phyloP scores from a whole-genome alignment of 2,888 invertebrate species.

The Drosophila emarginata region DNA sequence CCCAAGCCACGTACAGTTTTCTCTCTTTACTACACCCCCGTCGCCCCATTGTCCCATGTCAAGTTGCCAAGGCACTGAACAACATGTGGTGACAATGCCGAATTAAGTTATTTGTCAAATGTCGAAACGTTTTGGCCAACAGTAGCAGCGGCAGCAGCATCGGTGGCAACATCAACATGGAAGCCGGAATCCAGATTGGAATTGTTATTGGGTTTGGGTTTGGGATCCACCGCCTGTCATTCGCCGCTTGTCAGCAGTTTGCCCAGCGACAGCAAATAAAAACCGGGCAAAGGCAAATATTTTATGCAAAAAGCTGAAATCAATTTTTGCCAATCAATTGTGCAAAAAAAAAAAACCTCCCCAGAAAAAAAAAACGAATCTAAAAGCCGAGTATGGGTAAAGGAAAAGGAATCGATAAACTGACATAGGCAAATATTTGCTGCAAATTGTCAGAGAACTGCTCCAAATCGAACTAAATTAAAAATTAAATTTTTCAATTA shows the following conservation, averaged over 20 bases:
- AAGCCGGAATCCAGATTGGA: conserved; percentile 3
- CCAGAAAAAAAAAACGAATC: conserved; percentile 37
- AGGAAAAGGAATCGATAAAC: conserved; percentile 25
- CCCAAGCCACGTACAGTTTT: conserved; percentile 20
- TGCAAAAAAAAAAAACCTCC: conserved; percentile 43
- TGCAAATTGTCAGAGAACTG: conserved; percentile 28
- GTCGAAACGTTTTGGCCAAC: conserved; percentile 52
- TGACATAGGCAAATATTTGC: conserved; percentile 45
- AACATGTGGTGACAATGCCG: conserved; percentile 71
- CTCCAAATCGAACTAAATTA: conserved; percentile 56
- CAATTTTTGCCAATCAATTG: conserved; percentile 76
- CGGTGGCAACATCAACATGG: conserved; percentile 12
- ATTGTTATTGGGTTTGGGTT: conserved; percentile 7
- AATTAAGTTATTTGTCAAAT: conserved; percentile 77
- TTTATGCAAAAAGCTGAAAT: conserved; percentile 73
- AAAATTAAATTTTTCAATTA: conserved; percentile 75
- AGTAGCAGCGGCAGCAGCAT: conserved; percentile 16
- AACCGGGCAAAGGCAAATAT: conserved; percentile 54
- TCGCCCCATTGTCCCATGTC: conserved; percentile 28
- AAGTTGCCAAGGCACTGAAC: conserved; percentile 34
- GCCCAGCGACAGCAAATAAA: conserved; percentile 57
- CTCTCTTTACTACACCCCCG: background rate
- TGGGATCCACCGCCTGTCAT: conserved; percentile 41
- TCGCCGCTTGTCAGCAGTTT: conserved; percentile 17
- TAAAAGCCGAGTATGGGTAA: conserved; percentile 35